A percentile compares a stretch with the other conserved stretches of the same genome.
Conservation (phyloP, 2,113 vertebrate genomes). For the Lagopus leucura region DNA sequence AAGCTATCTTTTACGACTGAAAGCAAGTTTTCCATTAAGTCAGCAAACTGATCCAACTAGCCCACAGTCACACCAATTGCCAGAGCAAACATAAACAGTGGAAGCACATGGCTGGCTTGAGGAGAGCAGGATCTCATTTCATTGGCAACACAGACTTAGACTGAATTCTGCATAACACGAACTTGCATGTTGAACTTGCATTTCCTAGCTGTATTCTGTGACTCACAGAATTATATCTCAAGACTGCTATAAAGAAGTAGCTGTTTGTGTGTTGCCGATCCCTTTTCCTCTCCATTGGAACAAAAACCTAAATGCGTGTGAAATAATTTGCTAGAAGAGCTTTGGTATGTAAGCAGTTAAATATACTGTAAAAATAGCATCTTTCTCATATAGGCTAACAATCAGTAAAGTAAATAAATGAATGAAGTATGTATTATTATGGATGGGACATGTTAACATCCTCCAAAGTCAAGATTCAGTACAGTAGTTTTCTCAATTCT, state of each 20-base stretch:
- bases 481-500: neutral
- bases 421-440: neutral
- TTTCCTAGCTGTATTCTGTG: neutral
- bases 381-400: neutral
- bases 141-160: neutral
- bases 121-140: neutral
- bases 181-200: neutral
- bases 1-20: neutral
- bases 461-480: neutral
- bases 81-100: conserved; percentile 49
- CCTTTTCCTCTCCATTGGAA: neutral
- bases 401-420: neutral
- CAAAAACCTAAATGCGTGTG: rapidly evolving
- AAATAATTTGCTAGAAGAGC: neutral
- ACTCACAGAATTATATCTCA: neutral
- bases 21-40: conserved; percentile 27
- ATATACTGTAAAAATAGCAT: neutral
- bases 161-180: neutral
- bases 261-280: neutral
- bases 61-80: neutral
- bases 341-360: rapidly evolving
- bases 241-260: rapidly evolving
- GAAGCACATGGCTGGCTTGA: neutral
- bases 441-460: neutral
- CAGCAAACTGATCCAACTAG: neutral